Evolutionary conservation across 2,797 vertebrate species (phyloP).

Genomic region (Anabacerthia variegaticeps): DNA sequence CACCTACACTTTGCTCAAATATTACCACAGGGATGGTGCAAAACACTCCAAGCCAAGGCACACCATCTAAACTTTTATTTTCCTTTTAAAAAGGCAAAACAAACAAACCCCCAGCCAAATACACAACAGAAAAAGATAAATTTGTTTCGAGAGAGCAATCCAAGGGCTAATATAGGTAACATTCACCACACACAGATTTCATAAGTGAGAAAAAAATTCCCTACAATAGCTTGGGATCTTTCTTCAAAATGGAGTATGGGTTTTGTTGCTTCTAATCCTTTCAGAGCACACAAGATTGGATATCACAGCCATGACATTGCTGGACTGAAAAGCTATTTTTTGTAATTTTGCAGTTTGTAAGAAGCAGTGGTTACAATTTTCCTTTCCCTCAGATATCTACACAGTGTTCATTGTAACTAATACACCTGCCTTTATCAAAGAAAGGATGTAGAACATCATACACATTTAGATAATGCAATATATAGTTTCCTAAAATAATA

Average conservation of each 20-base stretch:
- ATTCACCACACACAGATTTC: background rate
- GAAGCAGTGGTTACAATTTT: background rate
- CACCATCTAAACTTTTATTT: background rate
- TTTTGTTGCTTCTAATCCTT: slow-evolving; percentile 8
- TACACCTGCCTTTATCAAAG: background rate
- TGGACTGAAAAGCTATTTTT: slow-evolving; percentile 1
- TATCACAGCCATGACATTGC: background rate
- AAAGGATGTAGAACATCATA: background rate
- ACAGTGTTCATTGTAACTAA: background rate
- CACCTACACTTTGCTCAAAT: background rate
- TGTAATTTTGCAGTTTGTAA: background rate
- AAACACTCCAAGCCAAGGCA: background rate
- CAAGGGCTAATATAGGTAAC: background rate
- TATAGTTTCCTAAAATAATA: background rate
- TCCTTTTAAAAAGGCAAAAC: background rate
- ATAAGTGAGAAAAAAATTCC: background rate
- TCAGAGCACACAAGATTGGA: background rate
- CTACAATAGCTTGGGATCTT: background rate
- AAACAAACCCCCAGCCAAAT: background rate
- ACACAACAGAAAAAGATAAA: background rate
- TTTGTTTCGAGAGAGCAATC: background rate
- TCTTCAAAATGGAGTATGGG: background rate
- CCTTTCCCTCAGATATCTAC: background rate
- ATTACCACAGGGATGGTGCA: background rate
- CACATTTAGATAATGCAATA: background rate